Percentiles rank a stretch among this genome's conserved stretches.
Conservation (phyloP, 2,888 invertebrate genomes). For the Leptopterna dolabrata region DNA sequence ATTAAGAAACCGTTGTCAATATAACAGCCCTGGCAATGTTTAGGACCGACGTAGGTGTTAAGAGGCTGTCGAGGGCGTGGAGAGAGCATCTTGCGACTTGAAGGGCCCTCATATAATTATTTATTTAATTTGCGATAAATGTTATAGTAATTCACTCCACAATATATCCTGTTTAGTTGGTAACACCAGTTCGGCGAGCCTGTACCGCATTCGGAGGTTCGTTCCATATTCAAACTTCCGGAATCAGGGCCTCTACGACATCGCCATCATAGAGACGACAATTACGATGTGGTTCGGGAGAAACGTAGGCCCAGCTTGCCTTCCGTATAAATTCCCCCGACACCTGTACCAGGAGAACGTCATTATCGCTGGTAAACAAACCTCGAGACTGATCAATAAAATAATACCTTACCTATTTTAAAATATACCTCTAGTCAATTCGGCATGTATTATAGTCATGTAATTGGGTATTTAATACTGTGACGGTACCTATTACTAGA, state of each 20-base stretch:
- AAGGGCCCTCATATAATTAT: no score
- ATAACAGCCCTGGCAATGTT: no score
- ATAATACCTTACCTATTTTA: background rate
- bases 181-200: background rate
- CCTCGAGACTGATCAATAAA: background rate
- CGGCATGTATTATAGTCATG: no score
- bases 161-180: background rate
- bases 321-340: slow-evolving; percentile 29
- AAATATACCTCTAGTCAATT: no score
- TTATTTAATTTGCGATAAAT: no score
- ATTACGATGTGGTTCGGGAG: background rate
- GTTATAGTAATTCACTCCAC: background rate
- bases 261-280: slow-evolving; percentile 18
- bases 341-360: background rate
- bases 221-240: background rate
- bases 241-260: background rate
- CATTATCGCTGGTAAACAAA: slow-evolving; percentile 9
- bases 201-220: slow-evolving; percentile 6
- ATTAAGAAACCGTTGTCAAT: no score
- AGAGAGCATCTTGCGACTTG: no score
- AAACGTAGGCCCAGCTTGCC: slow-evolving; percentile 37
- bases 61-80: no score
- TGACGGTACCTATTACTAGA: no score
- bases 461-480: no score
- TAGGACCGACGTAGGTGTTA: no score